Base-by-base conservation (phyloP, 2,113 vertebrate species). In the Buteo buteo region DNA sequence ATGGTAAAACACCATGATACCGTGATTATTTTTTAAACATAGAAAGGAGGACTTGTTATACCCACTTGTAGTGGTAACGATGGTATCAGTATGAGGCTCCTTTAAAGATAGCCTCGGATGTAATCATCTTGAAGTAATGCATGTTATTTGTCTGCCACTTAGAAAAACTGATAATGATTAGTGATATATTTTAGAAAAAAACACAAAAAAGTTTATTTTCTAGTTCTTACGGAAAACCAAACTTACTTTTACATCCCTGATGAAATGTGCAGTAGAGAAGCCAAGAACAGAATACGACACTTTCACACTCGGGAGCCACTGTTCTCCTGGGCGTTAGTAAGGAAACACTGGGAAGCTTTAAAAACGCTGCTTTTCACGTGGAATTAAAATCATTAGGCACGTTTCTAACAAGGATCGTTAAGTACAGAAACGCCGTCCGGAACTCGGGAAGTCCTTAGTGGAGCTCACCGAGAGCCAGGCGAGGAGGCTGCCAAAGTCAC, bases 401-500 rank as follows among this genome's bases (percentile, higher is more conserved):
- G 0, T 79, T 74, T 54, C 66, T 72, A 24, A 21, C 58, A 34
- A 10, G 52, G 52, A 3, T 32, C 0, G 0, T 24, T 64, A 26
- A 52, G 61, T 13, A 24, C 38, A 55, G 44, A 42, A 62, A 11
- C 25, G 47, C 22, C 38, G n/a, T 15, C 57, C 34, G 78, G 38
- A 67, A 2, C 25, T 36, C 1, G 3, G 36, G 32, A 18, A 4
- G 4, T 34, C 40, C 21, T 45, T 34, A 4, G 1, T 28, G 72
- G 38, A 40, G 34, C 70, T 76, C 6, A 0, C 0, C 31, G 47
- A 20, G 29, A 42, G 61, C 42, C 18, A 31, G 47, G 26, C 24
- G 7, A 25, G 47, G 66, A 73, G 19, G 65, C 25, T 90, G 85
- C 44, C 34, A 11, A 32, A 11, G 49, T 28, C 26, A 0, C 42